Base-by-base conservation (phyloP, 2,797 vertebrate species). In the Artibeus lituratus region DNA sequence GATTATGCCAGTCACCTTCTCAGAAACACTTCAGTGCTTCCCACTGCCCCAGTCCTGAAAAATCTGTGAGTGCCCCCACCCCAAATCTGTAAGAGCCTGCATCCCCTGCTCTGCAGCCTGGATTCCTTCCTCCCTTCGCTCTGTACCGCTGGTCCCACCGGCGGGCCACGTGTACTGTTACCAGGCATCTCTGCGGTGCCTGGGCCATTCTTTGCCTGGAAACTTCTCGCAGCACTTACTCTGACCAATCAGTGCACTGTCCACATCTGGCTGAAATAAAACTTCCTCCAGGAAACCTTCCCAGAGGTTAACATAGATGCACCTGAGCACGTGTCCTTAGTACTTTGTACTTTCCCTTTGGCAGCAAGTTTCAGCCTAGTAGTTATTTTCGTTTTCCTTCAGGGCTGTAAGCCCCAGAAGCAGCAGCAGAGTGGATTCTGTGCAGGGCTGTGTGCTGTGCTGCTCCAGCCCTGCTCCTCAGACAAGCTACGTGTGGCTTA, bases 141-240 rank as follows among this genome's bases (percentile, higher is more conserved):
- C 3, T 6, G 5, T 37, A 2, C 32, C 29, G 57, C 39, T 22
- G 35, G 26, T 18, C 70, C 47, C 51, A 2, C 19, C 4, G 3
- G 37, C 5, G 12, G 24, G 26, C 70, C 59, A n/a, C 0, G 0
- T 0, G 24, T 5, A 24, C 18, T 1, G 11, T 37, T 72, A 2
- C 80, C 14, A 62, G 10, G 62, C 55, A 5, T 85, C 18, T 70
- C 14, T 70, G 6, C n/a, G 10, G 19, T 2, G 24, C 65, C 7
- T 0, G 55, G 5, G 29, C 72, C 80, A 37, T 35, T 53, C 74
- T 51, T 44, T 14, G 18, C 80, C 22, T 53, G 67, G 73, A 76
- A 57, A 49, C 7, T 21, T 35, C 26, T 47, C 29, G n/a, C n/a
- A 15, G 51, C 7, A 62, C 77, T 37, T 59, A n/a, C 70, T 78